Conservation (phyloP, 1,140 invertebrate species). For the Temnothorax nylanderi region DNA sequence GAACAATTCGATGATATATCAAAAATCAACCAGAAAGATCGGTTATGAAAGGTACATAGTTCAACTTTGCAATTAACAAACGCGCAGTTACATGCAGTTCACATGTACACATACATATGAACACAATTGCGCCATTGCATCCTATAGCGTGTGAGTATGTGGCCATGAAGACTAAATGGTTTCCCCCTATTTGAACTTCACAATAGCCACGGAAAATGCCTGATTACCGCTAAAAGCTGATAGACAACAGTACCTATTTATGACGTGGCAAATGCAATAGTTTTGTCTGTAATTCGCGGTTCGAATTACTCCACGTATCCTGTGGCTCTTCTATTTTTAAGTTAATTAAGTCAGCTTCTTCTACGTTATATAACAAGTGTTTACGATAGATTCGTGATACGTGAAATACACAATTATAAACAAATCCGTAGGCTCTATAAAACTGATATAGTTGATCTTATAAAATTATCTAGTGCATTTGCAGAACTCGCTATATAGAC, state of each 20-base stretch:
- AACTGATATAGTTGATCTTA: background rate
- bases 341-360: slow-evolving; percentile 1
- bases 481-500: background rate
- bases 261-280: background rate
- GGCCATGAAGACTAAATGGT: slow-evolving; percentile 36
- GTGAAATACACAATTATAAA: background rate
- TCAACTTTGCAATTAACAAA: slow-evolving; percentile 2
- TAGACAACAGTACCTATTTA: background rate
- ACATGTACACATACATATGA: slow-evolving; percentile 10
- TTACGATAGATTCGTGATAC: background rate
- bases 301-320: background rate
- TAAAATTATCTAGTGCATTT: background rate
- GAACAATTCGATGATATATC: background rate
- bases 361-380: background rate
- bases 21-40: background rate
- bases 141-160: slow-evolving; percentile 26
- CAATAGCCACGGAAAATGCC: slow-evolving; percentile 35
- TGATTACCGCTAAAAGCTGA: slow-evolving; percentile 23
- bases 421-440: background rate
- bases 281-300: background rate
- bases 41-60: background rate
- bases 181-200: slow-evolving; percentile 37
- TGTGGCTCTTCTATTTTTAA: background rate
- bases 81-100: slow-evolving; percentile 10
- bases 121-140: slow-evolving; percentile 26